Evolutionary conservation across 2,888 invertebrate genomes (phyloP).

Genomic region (Drosophila neotestacea): DNA sequence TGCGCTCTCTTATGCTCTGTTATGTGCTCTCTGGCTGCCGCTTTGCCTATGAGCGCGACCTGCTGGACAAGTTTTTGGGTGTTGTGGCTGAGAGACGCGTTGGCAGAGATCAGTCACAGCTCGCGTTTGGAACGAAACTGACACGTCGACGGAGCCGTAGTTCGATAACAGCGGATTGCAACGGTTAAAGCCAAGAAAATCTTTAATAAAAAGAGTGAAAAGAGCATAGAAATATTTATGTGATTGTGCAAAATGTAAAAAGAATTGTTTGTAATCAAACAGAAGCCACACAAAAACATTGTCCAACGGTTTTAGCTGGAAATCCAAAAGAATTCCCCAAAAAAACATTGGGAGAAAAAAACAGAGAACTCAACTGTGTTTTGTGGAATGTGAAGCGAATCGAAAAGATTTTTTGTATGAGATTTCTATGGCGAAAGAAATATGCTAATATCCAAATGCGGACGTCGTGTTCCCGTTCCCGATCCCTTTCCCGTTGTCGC

Average conservation of each 20-base stretch:
- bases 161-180: conserved; percentile 40
- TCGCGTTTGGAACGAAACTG: conserved; percentile 82
- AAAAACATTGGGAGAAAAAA: conserved; percentile 20
- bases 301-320: conserved; percentile 33
- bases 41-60: conserved; percentile 36
- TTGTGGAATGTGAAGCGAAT: conserved; percentile 65
- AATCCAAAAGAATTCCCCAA: conserved; percentile 22
- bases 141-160: conserved; percentile 78
- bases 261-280: conserved; percentile 54
- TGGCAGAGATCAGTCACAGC: conserved; percentile 75
- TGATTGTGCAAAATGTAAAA: conserved; percentile 48
- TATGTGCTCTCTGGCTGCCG: conserved; percentile 22
- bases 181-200: conserved; percentile 55
- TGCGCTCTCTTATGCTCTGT: conserved; percentile 52
- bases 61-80: conserved; percentile 65
- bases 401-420: conserved; percentile 62
- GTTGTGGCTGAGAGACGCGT: conserved; percentile 60
- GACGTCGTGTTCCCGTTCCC: conserved; percentile 43
- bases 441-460: conserved; percentile 70
- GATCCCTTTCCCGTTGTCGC: conserved; percentile 14
- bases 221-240: conserved; percentile 33
- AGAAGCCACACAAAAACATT: conserved; percentile 30
- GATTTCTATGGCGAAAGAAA: conserved; percentile 76
- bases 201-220: conserved; percentile 34
- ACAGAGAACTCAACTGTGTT: conserved; percentile 22